Base-by-base conservation (phyloP, 2,113 vertebrate genomes). In the Platycercus adscitus region DNA sequence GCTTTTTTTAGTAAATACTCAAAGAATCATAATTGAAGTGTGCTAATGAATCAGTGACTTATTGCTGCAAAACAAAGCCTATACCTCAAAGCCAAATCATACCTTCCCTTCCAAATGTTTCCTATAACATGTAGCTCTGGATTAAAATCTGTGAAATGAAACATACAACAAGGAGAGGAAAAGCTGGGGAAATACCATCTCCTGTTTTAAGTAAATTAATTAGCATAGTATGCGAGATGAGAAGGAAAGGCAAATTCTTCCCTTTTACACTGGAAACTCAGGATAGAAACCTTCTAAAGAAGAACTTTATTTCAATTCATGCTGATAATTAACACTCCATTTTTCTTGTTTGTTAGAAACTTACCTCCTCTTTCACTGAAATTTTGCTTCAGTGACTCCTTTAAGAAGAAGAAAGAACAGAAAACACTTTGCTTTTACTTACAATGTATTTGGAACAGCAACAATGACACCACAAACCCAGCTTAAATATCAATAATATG, bases 301-400 rank as follows among this genome's bases (percentile, higher is more conserved):
- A 68, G 65, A 95, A 78, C 43, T 85, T 91, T 53, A 56, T 84
- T 96, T 94, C 80, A 60, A 43, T 88, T 94, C 86, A 80, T n/a
- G 6, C n/a, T 91, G 83, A 87, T 88, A 96, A 96, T 95, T 92
- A 92, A 91, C 47, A 44, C 23, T 85, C 50, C 82, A 17, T 63
- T 96, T 97, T 93, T 95, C 63, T 78, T 89, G 39, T 86, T 92
- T 94, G 79, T 96, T 93, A 92, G 94, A 81, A 88, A 76, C 70
- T 91, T 97, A 79, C 85, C 78, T 95, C 39, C 37, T 89, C 89
- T 95, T 95, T 71, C 47, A 75, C 80, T 93, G 75, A 89, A 92
- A 80, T 96, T 96, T 90, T 91, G 31, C 79, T 97, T 93, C 82
- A 94, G 11, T 17, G 13, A 23, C 6, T 81, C 83, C 55, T 97